Conservation (phyloP, 2,888 invertebrate species). For the Lobophora halterata region DNA sequence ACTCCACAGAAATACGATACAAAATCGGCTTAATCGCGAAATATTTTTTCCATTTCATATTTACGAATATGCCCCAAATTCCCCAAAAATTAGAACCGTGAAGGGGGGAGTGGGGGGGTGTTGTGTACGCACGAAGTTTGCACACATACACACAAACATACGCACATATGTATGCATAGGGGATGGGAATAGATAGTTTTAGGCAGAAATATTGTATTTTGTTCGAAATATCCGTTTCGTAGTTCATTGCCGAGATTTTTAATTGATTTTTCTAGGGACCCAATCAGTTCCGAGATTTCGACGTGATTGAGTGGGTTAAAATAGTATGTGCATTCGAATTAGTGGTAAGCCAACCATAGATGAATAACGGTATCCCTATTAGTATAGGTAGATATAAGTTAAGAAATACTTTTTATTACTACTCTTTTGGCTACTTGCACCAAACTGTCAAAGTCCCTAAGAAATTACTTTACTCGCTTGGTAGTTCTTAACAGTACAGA, state of each 20-base stretch:
- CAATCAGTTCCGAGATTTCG: constrained; percentile 4
- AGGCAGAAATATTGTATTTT: constrained; percentile 68
- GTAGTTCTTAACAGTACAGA: no score
- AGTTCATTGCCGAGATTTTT: constrained; percentile 44
- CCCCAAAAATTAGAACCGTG: constrained; percentile 82
- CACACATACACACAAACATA: constrained; percentile 41
- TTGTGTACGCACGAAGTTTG: constrained; percentile 57
- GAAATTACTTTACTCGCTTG: no score
- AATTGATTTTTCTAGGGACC: constrained; percentile 31
- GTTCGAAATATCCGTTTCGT: constrained; percentile 47
- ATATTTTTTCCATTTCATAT: constrained; percentile 82
- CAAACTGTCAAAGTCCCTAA: no score
- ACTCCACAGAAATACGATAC: constrained; percentile 38
- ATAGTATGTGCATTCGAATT: no score
- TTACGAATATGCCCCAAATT: constrained; percentile 82
- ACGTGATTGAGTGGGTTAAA: no score
- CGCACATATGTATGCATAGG: constrained; percentile 34
- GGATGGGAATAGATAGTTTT: constrained; percentile 68
- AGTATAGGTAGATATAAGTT: no score
- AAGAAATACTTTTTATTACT: no score
- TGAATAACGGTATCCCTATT: no score
- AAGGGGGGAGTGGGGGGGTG: constrained; percentile 63
- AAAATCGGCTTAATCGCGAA: constrained; percentile 56
- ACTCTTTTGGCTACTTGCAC: no score
- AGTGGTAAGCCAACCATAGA: no score